Evolutionary conservation across 2,797 vertebrate genomes (phyloP).

Genomic region (Luscinia luscinia): DNA sequence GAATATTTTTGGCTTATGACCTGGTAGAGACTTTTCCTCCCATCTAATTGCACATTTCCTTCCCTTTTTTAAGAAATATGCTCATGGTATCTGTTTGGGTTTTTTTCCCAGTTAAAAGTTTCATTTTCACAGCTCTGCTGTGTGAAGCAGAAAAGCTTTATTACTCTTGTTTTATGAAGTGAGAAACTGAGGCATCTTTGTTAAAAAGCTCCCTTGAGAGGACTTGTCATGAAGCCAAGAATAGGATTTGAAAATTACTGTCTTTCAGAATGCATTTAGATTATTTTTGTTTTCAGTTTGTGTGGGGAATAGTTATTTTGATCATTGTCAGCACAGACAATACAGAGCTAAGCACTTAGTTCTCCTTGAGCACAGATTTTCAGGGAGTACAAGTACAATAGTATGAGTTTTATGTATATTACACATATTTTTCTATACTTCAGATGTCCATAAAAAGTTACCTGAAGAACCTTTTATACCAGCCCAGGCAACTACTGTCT

Average conservation of each 20-base stretch:
- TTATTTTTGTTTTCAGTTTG: slow-evolving; percentile 21
- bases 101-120: not conserved
- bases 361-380: not conserved
- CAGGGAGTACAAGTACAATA: not conserved
- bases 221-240: not conserved
- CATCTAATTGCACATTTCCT: slow-evolving; percentile 34
- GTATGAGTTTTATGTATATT: not conserved
- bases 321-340: not conserved
- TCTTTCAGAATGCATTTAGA: not conserved
- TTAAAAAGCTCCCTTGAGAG: not conserved
- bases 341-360: not conserved
- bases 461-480: slow-evolving; percentile 69
- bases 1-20: not conserved
- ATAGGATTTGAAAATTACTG: not conserved
- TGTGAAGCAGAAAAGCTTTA: slow-evolving; percentile 17
- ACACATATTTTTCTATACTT: not conserved
- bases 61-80: slow-evolving; percentile 8
- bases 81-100: not conserved
- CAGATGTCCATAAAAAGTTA: slow-evolving; percentile 76
- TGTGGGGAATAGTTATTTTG: not conserved
- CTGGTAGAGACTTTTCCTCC: not conserved
- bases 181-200: slow-evolving; percentile 10
- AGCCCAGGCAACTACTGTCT: slow-evolving; percentile 75
- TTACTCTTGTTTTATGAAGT: not conserved
- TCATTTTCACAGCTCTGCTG: not conserved